Evolutionary conservation across 2,888 invertebrate species (phyloP).

Genomic region (Thyatira batis): DNA sequence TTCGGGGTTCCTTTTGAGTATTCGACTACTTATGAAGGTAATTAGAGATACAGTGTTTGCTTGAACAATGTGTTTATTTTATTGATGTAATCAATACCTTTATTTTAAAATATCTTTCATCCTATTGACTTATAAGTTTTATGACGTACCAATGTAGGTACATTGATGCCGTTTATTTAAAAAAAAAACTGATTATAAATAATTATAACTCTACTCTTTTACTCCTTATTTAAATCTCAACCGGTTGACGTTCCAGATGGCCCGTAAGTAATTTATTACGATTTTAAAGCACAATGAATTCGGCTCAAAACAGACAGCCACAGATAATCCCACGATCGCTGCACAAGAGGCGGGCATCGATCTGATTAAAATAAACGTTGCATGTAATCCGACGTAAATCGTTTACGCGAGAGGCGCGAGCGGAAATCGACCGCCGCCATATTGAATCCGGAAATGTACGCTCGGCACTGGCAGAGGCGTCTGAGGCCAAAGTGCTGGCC

Average conservation of each 20-base stretch:
- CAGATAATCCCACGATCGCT: constrained; percentile 1
- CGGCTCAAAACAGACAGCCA: constrained; percentile 3
- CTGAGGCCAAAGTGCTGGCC: constrained; percentile 6
- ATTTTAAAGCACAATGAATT: constrained; percentile 14
- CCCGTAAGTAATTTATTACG: constrained; percentile 7
- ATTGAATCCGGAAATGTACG: constrained; percentile 76
- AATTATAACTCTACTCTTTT: too few relatives aligned
- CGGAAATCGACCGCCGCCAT: constrained; percentile 79
- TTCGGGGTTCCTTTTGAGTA: neutral
- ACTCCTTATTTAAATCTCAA: too few relatives aligned
- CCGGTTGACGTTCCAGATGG: neutral
- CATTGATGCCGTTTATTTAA: too few relatives aligned
- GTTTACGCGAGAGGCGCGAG: constrained; percentile 61
- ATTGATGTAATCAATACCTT: too few relatives aligned
- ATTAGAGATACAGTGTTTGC: too few relatives aligned
- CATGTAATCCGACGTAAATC: constrained; percentile 69
- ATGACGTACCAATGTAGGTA: too few relatives aligned
- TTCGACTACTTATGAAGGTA: neutral
- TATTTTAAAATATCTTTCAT: too few relatives aligned
- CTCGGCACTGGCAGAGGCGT: constrained; percentile 34
- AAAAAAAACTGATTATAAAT: too few relatives aligned
- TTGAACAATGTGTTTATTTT: too few relatives aligned
- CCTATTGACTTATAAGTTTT: too few relatives aligned
- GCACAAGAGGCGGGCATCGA: constrained; percentile 26
- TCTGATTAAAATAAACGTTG: constrained; percentile 69